phyloP scores from a whole-genome alignment of 2,797 vertebrate genomes.

The Trachops cirrhosus region DNA sequence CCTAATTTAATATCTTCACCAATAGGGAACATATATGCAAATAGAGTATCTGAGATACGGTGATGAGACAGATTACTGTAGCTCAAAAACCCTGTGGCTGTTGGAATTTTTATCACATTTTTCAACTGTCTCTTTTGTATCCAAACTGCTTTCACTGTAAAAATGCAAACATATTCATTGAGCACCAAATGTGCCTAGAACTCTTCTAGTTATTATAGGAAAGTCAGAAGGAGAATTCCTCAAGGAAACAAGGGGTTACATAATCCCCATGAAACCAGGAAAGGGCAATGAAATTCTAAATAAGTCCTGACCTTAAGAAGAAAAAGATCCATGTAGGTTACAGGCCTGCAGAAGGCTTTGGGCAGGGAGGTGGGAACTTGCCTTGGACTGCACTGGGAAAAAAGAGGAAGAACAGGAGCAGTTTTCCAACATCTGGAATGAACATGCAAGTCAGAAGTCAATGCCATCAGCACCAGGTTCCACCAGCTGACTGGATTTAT shows the following conservation, averaged over 20 bases:
- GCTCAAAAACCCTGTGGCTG: not conserved
- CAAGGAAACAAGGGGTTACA: not conserved
- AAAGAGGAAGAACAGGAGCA: not conserved
- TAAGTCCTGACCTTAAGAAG: not conserved
- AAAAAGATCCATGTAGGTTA: not conserved
- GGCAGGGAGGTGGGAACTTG: not conserved
- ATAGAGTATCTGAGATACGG: not conserved
- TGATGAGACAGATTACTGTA: not conserved
- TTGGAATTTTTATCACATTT: not conserved
- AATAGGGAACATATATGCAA: not conserved
- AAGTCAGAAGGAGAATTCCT: not conserved
- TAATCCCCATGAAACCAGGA: not conserved
- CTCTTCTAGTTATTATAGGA: not conserved
- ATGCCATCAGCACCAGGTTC: not conserved
- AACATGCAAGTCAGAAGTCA: not conserved
- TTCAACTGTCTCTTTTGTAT: not conserved
- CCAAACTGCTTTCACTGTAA: not conserved
- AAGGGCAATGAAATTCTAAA: not conserved
- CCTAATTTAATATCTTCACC: not conserved
- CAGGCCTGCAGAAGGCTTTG: not conserved
- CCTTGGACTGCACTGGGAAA: not conserved
- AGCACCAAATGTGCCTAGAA: not conserved
- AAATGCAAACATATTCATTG: not conserved
- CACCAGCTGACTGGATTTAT: not conserved
- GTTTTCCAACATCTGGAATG: not conserved